These are phyloP conservation scores for Rutilus rutilus DNA, from an alignment of 2,113 vertebrate genomes.

Conservation along the genomic window DNA sequence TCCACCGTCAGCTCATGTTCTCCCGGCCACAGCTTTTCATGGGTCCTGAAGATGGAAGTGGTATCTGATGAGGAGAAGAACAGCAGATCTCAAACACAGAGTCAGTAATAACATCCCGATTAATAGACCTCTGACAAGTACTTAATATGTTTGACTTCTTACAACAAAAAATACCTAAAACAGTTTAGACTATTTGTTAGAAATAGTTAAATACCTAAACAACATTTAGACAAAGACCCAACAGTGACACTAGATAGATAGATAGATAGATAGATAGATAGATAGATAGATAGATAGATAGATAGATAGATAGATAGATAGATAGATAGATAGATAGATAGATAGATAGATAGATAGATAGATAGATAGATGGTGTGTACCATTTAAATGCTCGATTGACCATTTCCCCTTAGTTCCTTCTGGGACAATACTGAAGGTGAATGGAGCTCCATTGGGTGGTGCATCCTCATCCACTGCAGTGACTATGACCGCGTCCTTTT, in stretches of 20 bases:
- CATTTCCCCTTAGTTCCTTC: conserved; percentile 79
- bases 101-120: not conserved
- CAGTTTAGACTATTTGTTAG: too few relatives aligned
- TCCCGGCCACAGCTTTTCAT: conserved; percentile 62
- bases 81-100: not conserved
- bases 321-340: too few relatives aligned
- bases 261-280: too few relatives aligned
- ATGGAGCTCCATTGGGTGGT: conserved; percentile 80
- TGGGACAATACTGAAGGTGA: conserved; percentile 79
- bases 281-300: too few relatives aligned
- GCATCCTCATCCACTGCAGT: conserved; percentile 82
- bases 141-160: not conserved
- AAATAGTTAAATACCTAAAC: too few relatives aligned
- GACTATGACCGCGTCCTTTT: conserved; percentile 69
- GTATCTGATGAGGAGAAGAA: conserved; percentile 64
- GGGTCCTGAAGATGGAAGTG: conserved; percentile 64
- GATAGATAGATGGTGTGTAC: conserved; percentile 64
- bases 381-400: conserved; percentile 76
- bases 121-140: not conserved
- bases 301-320: too few relatives aligned
- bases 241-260: too few relatives aligned
- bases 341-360: too few relatives aligned
- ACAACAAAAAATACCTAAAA: not conserved
- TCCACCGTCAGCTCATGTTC: conserved; percentile 59
- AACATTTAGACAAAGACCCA: too few relatives aligned